A percentile compares a stretch with the other conserved stretches of the same genome.
phyloP scores from a whole-genome alignment of 2,888 invertebrate genomes.

The Chironomus riparius region DNA sequence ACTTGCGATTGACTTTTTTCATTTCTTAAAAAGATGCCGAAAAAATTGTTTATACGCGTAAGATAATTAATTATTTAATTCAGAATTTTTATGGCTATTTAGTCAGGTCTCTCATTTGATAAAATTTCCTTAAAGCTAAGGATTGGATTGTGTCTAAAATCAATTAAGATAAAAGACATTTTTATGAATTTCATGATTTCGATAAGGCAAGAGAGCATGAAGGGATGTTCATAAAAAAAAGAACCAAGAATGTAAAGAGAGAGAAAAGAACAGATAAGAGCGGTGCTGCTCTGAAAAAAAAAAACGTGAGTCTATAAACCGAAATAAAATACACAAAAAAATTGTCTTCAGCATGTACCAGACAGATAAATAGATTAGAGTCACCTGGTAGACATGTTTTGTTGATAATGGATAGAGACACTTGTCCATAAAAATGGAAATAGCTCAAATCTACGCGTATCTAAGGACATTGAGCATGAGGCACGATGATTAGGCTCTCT shows the following conservation, averaged over 20 bases:
- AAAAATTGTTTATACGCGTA: constrained; percentile 7
- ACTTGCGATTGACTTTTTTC: no score
- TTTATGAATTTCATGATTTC: constrained; percentile 15
- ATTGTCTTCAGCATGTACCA: background rate
- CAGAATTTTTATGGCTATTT: background rate
- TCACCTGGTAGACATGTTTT: constrained; percentile 19
- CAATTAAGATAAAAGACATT: constrained; percentile 26
- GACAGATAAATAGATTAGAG: background rate
- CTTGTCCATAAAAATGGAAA: background rate
- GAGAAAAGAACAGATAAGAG: background rate
- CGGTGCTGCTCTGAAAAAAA: background rate
- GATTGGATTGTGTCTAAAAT: constrained; percentile 15
- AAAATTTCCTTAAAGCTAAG: background rate
- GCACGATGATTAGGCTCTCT: background rate
- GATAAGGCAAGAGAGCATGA: background rate
- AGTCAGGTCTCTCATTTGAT: background rate
- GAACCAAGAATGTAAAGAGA: background rate
- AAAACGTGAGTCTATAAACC: no score
- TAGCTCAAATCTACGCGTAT: background rate
- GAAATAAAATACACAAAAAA: background rate
- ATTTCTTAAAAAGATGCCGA: background rate
- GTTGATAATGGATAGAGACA: constrained; percentile 2
- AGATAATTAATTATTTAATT: constrained; percentile 19
- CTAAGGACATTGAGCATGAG: background rate
- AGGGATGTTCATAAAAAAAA: background rate